Conservation (phyloP, 2,888 invertebrate species). For the Dryobotodes eremita region DNA sequence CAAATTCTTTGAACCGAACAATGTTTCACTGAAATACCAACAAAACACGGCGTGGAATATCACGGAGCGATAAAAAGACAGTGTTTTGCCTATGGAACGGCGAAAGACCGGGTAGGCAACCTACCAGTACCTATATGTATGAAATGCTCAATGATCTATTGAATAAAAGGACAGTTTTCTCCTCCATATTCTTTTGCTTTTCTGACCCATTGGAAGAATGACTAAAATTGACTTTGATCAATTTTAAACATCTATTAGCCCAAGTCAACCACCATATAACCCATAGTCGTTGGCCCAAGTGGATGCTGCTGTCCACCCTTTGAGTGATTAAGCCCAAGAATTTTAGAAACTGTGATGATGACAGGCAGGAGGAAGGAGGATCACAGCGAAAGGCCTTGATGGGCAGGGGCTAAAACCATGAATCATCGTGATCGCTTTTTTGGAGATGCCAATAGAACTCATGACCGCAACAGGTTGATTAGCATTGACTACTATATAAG, state of each 20-base stretch:
- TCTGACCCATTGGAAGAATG: background rate
- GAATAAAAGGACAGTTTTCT: background rate
- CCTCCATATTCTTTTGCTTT: background rate
- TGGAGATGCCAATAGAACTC: background rate
- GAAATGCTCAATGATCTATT: background rate
- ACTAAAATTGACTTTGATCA: background rate
- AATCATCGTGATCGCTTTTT: background rate
- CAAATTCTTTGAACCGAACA: constrained; percentile 57
- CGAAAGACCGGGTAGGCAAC: background rate
- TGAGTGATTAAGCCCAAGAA: background rate
- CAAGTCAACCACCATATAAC: no score
- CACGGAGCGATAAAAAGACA: constrained; percentile 35
- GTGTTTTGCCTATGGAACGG: constrained; percentile 40
- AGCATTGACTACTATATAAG: background rate
- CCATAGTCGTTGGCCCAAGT: no score
- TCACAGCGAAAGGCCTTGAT: background rate
- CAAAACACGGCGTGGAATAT: constrained; percentile 57
- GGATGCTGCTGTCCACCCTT: background rate
- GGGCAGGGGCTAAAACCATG: background rate
- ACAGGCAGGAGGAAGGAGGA: background rate
- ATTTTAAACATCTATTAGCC: background rate
- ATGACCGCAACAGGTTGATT: background rate
- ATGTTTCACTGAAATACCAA: constrained; percentile 57
- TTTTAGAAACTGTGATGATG: background rate
- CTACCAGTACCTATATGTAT: background rate